These are phyloP conservation scores for Manis crassicaudata DNA, from an alignment of 2,797 vertebrate genomes.

Conservation along the genomic window DNA sequence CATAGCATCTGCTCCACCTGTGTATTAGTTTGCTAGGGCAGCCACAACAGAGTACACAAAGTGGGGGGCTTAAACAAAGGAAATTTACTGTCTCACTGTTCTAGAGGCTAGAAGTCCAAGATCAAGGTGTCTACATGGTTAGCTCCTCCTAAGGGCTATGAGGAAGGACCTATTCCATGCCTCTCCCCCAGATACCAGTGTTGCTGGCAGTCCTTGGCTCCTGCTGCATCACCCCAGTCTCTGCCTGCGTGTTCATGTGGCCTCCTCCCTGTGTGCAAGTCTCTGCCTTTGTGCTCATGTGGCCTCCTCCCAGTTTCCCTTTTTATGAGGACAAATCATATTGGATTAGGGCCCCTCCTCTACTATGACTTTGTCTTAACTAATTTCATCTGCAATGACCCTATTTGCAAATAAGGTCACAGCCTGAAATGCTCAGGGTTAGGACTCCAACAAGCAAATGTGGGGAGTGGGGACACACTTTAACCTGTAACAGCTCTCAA, in stretches of 20 bases:
- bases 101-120: neutral
- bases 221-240: neutral
- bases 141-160: neutral
- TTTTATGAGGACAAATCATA: neutral
- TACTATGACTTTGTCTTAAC: neutral
- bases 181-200: neutral
- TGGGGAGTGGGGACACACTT: neutral
- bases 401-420: neutral
- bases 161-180: neutral
- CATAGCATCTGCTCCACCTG: neutral
- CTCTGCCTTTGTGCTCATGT: neutral
- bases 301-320: neutral
- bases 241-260: neutral
- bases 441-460: neutral
- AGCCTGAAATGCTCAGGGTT: neutral
- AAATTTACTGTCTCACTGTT: neutral
- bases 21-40: neutral
- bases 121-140: neutral
- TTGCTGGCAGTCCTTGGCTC: neutral
- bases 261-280: neutral
- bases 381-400: neutral
- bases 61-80: neutral
- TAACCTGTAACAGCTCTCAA: neutral
- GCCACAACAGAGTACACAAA: neutral
- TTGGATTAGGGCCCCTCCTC: neutral